A percentile compares a stretch with the other conserved stretches of the same genome.
phyloP scores from a whole-genome alignment of 1,140 invertebrate genomes.

The Eriosoma lanigerum region DNA sequence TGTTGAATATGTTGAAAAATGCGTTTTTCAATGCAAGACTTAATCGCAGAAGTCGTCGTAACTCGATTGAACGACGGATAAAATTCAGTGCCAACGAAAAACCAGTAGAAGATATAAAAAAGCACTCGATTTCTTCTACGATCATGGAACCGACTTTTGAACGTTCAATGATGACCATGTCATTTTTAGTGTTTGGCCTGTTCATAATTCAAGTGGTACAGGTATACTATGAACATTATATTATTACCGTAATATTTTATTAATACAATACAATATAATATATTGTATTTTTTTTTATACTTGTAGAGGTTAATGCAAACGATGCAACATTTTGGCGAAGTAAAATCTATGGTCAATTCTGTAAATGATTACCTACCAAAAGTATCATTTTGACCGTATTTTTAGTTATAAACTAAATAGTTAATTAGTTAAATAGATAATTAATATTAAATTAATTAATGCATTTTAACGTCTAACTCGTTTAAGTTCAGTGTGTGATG shows the following conservation, averaged over 20 bases:
- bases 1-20: neutral
- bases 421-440: too few species aligned
- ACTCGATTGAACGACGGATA: neutral
- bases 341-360: neutral
- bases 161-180: constrained; percentile 44
- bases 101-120: neutral
- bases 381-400: neutral
- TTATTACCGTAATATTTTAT: too few species aligned
- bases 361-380: neutral
- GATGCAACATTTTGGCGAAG: neutral
- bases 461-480: too few species aligned
- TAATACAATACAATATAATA: too few species aligned
- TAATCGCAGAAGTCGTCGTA: neutral
- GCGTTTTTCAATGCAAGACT: neutral
- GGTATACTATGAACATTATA: neutral
- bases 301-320: neutral
- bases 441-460: too few species aligned
- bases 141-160: constrained; percentile 20
- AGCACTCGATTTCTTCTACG: neutral
- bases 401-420: too few species aligned
- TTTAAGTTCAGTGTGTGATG: too few species aligned
- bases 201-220: constrained; percentile 34
- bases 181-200: constrained; percentile 41
- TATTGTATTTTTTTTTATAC: too few species aligned
- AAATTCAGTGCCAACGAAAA: neutral